Conservation (phyloP, 2,888 invertebrate species). For the Pyrrhosoma nymphula region DNA sequence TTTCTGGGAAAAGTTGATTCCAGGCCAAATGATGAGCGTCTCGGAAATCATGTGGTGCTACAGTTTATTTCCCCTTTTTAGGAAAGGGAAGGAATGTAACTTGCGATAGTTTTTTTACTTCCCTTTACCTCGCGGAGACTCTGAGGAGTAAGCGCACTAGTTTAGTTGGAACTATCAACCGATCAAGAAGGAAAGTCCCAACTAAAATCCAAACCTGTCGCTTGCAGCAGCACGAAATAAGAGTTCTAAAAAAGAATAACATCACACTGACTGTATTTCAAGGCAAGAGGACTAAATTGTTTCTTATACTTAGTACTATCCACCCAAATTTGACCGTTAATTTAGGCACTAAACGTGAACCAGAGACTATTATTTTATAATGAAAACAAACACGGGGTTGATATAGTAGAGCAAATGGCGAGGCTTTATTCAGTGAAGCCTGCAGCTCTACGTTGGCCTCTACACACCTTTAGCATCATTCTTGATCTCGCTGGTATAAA, state of each 20-base stretch:
- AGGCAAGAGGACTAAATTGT: background rate
- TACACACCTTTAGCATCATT: slow-evolving; percentile 23
- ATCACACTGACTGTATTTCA: background rate
- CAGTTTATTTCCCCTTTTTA: background rate
- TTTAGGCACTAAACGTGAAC: background rate
- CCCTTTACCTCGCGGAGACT: no score
- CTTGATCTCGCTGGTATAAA: slow-evolving; percentile 28
- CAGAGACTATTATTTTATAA: slow-evolving; percentile 41
- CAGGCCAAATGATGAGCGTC: background rate
- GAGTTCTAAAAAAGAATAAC: background rate
- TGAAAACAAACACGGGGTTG: background rate
- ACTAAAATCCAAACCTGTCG: background rate
- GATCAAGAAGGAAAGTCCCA: slow-evolving; percentile 1
- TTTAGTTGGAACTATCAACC: slow-evolving; percentile 42
- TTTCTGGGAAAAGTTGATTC: background rate
- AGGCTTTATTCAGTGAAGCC: slow-evolving; percentile 37
- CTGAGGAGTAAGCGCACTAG: background rate
- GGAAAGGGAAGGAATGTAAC: no score
- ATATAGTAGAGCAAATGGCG: slow-evolving; percentile 1
- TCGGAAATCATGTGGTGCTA: background rate
- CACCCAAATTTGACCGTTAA: slow-evolving; percentile 8
- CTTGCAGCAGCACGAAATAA: background rate
- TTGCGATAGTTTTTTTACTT: no score
- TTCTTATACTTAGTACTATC: background rate
- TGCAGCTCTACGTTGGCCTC: background rate